These are phyloP conservation scores for Eudyptes chrysolophus DNA, from an alignment of 2,113 vertebrate genomes.

Conservation along the genomic window DNA sequence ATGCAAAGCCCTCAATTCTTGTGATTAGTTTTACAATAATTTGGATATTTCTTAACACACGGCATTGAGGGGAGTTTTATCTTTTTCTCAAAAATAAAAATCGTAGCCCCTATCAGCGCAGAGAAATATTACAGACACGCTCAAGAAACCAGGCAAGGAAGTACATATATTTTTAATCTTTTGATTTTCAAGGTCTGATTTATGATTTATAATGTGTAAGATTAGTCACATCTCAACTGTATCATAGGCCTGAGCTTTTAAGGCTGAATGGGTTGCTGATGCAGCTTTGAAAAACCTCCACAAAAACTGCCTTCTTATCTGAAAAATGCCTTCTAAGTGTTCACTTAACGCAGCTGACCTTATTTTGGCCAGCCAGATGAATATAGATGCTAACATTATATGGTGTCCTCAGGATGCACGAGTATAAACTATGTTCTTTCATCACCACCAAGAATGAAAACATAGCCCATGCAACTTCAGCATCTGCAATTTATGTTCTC, in stretches of 20 bases:
- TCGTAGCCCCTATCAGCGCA: not conserved
- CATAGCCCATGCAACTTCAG: not conserved
- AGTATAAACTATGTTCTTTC: not conserved
- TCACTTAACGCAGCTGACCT: not conserved
- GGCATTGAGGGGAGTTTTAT: not conserved
- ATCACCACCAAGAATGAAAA: not conserved
- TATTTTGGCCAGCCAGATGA: not conserved
- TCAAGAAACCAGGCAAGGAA: not conserved
- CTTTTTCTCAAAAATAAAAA: not conserved
- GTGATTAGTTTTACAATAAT: not conserved
- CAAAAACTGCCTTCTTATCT: not conserved
- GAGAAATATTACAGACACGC: not conserved
- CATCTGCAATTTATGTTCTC: not conserved
- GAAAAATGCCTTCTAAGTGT: not conserved
- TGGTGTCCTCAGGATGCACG: not conserved
- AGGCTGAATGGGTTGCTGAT: not conserved
- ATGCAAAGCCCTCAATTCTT: not conserved
- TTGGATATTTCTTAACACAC: not conserved
- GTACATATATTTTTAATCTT: not conserved
- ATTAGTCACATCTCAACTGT: not conserved
- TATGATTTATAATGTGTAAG: not conserved
- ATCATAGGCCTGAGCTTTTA: not conserved
- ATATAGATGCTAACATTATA: not conserved
- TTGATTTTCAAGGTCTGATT: not conserved
- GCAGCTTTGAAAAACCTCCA: not conserved